Base-by-base conservation (phyloP, 2,113 vertebrate genomes). In the Colius striatus region DNA sequence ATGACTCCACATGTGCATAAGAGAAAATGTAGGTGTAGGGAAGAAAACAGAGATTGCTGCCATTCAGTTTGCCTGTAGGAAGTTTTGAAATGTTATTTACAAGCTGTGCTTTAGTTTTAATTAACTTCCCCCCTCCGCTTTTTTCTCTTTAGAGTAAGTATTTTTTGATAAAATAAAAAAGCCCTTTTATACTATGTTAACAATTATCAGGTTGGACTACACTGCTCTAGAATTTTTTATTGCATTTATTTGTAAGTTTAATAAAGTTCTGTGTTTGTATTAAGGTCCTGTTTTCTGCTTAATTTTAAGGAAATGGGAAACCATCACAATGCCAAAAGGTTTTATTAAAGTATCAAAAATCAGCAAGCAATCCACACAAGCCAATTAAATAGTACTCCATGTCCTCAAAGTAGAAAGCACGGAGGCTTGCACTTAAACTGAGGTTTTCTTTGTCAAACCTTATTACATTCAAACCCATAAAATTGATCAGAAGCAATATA, bases 331-430 rank as follows among this genome's bases (percentile, higher is more conserved):
- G 63, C 51, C 72, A 77, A 77, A 90, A 32, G 83, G 55, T 88
- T 96, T 94, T 94, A 86, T 95, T 92, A 87, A 87, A 87, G 77
- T 84, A 90, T 84, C 76, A 93, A 89, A 96, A 95, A 92, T 81
- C 86, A 95, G 57, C 68, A 93, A 86, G 79, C 63, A 84, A 48
- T 92, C 94, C 55, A 48, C 51, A 63, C 8, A 62, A 90, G 53
- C 19, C 72, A 96, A 89, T 92, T 93, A 96, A 92, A 92, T 45
- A 65, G 21, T 51, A 77, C 34, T 80, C 51, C 60, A 0, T 32
- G 18, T 77, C 36, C 30, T 75, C 86, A 47, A 84, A 94, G 50
- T 80, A 92, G 51, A 77, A 86, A 76, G 27, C 48, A 27, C 16
- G 71, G 60, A 74, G 14, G 15, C 32, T 85, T 83, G n/a, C 20